phyloP scores from a whole-genome alignment of 2,113 vertebrate genomes.

The Salvelinus namaycush region DNA sequence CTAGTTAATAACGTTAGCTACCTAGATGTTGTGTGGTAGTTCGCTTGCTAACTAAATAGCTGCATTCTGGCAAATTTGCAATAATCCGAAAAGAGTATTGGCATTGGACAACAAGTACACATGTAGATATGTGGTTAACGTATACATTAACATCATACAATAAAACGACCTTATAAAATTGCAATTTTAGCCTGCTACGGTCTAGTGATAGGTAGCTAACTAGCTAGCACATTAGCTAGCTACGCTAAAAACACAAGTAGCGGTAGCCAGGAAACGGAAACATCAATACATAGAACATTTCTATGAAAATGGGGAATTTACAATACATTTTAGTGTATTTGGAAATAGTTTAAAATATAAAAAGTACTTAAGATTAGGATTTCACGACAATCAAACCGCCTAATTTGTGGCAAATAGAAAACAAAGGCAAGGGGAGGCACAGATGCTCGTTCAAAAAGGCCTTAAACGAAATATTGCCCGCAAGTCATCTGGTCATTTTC shows the following conservation, averaged over 20 bases:
- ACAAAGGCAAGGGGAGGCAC: slow-evolving; percentile 43
- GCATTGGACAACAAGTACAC: too few relatives aligned
- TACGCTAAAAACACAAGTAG: slow-evolving; percentile 75
- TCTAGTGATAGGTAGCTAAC: not conserved
- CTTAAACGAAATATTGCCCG: slow-evolving; percentile 38
- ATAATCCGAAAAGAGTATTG: too few relatives aligned
- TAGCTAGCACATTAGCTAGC: slow-evolving; percentile 35
- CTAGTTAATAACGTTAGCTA: too few relatives aligned
- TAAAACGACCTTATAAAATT: too few relatives aligned
- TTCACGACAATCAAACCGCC: slow-evolving; percentile 47
- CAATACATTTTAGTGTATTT: not conserved
- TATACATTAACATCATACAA: too few relatives aligned
- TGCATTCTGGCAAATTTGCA: too few relatives aligned
- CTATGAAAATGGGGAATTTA: not conserved
- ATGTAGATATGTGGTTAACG: too few relatives aligned
- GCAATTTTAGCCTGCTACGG: too few relatives aligned
- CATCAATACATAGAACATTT: slow-evolving; percentile 23
- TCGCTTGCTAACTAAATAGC: too few relatives aligned
- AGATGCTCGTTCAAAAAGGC: slow-evolving; percentile 59
- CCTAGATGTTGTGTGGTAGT: too few relatives aligned
- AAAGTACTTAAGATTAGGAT: not conserved
- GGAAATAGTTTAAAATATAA: not conserved
- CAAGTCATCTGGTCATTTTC: slow-evolving; percentile 29
- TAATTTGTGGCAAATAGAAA: too few relatives aligned
- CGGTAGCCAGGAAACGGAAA: slow-evolving; percentile 77